Base-by-base conservation (phyloP, 2,113 vertebrate species). In the Acrocephalus arundinaceus region DNA sequence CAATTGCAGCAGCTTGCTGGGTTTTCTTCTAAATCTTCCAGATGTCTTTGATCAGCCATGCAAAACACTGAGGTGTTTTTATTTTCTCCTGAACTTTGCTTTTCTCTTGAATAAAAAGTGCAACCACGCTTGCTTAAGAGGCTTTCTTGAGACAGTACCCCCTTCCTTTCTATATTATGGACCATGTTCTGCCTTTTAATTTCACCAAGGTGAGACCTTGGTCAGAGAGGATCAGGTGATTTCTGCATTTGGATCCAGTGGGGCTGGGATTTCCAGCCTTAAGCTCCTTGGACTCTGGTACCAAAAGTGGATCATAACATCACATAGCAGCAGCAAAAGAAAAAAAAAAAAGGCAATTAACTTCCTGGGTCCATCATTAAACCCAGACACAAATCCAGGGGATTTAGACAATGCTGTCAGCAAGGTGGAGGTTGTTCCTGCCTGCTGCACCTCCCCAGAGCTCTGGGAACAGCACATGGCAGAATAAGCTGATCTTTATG, bases 21-120 rank as follows among this genome's bases (percentile, higher is more conserved):
- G 17, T 67, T 92, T 94, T 68, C 55, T 63, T 85, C 82, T 93
- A 58, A 62, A 78, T 74, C 66, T 94, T 63, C 72, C 45, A 68
- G 57, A 57, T 82, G 86, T 78, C 63, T 92, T 88, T 88, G 75
- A 63, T 90, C 84, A 88, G 55, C 18, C 35, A 43, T 55, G 39
- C 28, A 81, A 77, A 96, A 89, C 45, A 81, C 35, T 51, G 68
- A 41, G 57, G 75, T 93, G 62, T 33, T 92, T 87, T 91, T 91
- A 51, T 84, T 93, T 90, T 61, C 52, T 87, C 45, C 35, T 52
- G 66, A 82, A 30, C 35, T 91, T 92, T 90, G 43, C 77, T 95
- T 94, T 90, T 71, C 65, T 91, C 87, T 95, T 79, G 62, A 57
- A 46, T 24, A 87, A 82, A 72, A 84, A 59, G 57, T 55, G 63